Conservation (phyloP, 2,888 invertebrate species). For the Cheilosia grossa region DNA sequence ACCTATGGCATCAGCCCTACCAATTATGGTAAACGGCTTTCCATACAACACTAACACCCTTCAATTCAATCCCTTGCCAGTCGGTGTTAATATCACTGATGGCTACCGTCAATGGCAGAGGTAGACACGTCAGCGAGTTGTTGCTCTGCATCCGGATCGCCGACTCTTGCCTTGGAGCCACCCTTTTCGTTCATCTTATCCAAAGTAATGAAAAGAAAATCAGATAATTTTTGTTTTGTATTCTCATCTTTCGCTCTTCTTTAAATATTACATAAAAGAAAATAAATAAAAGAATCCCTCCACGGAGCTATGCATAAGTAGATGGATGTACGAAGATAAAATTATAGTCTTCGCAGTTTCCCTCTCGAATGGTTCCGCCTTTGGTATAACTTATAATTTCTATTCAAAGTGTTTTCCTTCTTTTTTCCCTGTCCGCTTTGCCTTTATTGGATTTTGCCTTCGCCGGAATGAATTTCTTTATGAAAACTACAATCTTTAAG, state of each 20-base stretch:
- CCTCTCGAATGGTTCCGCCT: conserved; percentile 40
- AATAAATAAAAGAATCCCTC: background rate
- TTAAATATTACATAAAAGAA: background rate
- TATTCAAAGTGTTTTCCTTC: conserved; percentile 36
- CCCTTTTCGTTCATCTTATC: background rate
- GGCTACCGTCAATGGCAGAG: no score
- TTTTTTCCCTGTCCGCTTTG: background rate
- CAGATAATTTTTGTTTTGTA: conserved; percentile 20
- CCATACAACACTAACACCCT: no score
- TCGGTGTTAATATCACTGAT: no score
- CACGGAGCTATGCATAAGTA: conserved; percentile 31
- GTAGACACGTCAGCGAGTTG: no score
- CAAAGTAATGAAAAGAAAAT: conserved; percentile 18
- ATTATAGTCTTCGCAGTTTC: conserved; percentile 40
- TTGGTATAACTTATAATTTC: conserved; percentile 61
- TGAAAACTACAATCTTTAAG: conserved; percentile 48
- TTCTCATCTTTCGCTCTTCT: background rate
- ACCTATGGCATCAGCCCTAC: no score
- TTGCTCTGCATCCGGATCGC: no score
- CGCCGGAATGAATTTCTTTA: conserved; percentile 45
- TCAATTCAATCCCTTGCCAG: no score
- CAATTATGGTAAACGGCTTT: no score
- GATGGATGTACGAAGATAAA: conserved; percentile 45
- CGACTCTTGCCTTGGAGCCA: no score
- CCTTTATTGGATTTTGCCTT: conserved; percentile 60